Evolutionary conservation across 2,113 vertebrate species (phyloP), one percentile per base, ranked within the genome.

Genomic region (Vicugna pacos): DNA sequence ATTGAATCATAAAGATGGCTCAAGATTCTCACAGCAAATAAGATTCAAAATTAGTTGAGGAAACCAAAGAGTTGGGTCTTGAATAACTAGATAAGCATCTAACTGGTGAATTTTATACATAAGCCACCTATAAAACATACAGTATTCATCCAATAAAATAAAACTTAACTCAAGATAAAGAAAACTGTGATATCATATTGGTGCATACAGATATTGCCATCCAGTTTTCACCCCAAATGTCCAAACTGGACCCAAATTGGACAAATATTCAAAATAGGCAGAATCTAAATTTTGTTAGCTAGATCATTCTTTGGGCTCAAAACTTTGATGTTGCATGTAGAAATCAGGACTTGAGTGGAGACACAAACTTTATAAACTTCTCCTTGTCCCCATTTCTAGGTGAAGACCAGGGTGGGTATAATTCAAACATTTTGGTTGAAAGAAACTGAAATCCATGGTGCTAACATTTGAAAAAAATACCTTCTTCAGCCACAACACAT

Each of bases 1-100:
- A 96, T 91, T 62, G 82, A 94, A 92, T 92, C 35, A 77, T 65
- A 94, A 84, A 92, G 65, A 79, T 30, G 12, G 15, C 52, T 94
- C 32, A 65, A 91, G 32, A 84, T 32, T 82, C 75, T 67, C 46
- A 76, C 2, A 87, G 80, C 54, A 79, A 94, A n/a, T 30, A 65
- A 77, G 38, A 89, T 19, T 86, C 65, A 85, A 95, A 86, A 82
- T 54, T 83, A 85, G 69, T 67, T 65, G 54, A 84, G n/a, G 22
- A 93, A 92, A 77, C 30, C 80, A 65, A 87, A 88, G 11, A 65
- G 19, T 58, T 92, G 62, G 48, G 20, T 94, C 62, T 85, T 94
- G 30, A 20, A 73, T 80, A 95, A 83, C 0, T 70, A 35, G 3
- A 64, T 76, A 67, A 91, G 9, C 35, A 77, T 38, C 13, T 75